Evolutionary conservation across 2,797 vertebrate species (phyloP).

Genomic region (Mergus octosetaceus): DNA sequence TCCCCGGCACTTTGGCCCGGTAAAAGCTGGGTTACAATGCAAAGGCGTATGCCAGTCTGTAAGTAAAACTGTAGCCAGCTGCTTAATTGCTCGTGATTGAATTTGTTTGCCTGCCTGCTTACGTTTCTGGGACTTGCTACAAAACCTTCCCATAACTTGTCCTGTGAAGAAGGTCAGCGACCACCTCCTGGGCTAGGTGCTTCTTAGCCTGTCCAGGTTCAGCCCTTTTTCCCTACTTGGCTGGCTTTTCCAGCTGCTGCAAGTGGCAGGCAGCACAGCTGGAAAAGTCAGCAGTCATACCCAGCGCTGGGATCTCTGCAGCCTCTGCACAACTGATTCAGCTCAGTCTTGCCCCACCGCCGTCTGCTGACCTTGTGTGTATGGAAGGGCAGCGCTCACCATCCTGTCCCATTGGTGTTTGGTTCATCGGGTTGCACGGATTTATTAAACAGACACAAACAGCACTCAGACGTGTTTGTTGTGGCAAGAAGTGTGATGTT

Average conservation of each 20-base stretch:
- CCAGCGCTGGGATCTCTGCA: not conserved
- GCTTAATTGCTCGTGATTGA: not conserved
- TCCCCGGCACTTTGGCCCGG: not conserved
- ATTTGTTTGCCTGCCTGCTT: not conserved
- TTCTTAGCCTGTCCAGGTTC: not conserved
- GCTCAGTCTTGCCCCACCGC: not conserved
- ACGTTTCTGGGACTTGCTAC: not conserved
- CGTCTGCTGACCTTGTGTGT: not conserved
- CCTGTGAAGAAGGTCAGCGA: not conserved
- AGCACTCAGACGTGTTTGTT: not conserved
- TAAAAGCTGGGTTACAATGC: not conserved
- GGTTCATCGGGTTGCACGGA: not conserved
- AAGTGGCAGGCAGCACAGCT: not conserved
- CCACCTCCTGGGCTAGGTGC: not conserved
- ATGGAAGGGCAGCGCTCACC: not conserved
- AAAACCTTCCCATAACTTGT: not conserved
- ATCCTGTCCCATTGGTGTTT: not conserved
- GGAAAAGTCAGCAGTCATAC: too few relatives aligned
- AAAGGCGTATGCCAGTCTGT: not conserved
- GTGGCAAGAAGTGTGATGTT: not conserved
- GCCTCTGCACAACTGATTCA: fast-evolving
- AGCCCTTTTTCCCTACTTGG: not conserved
- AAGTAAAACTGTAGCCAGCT: not conserved
- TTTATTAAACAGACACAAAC: not conserved
- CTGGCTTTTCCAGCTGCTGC: not conserved